Evolutionary conservation across 2,113 vertebrate genomes (phyloP), one percentile per base, ranked within the genome.

Genomic region (Platichthys flesus): DNA sequence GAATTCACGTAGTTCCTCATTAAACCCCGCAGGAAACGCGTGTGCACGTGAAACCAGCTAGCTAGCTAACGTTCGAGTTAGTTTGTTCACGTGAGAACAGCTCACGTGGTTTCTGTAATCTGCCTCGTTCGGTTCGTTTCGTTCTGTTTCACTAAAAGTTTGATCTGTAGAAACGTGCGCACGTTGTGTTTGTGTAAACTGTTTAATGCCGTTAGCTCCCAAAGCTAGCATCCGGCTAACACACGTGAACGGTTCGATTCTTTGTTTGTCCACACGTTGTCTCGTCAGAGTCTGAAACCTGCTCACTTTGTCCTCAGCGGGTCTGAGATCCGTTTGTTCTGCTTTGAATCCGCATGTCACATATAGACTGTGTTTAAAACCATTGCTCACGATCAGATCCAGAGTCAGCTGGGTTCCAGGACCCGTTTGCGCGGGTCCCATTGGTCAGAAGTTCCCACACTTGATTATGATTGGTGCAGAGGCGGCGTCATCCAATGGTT

Each of bases 391-490:
- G 40, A 45, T 59, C 58, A 61, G 65, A 70, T 9, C 74, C 52
- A 14, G 24, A 2, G 9, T 71, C 71, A 47, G 78, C 20, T 7
- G 51, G 51, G 51, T 8, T 54, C 1, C 7, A n/a, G 45, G 20
- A 9, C 20, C 7, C 51, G 3, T 10, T 6, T 5, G 37, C 9
- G 23, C 20, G 5, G 20, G 1, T 51, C 62, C 24, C 26, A 73
- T 85, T 88, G 82, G 86, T 57, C 28, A 31, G 20, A 31, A 1
- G 5, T 14, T 26, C 56, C 1, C 20, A 35, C 47, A 16, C 68
- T 59, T 21, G 21, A 1, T 35, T 55, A 23, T 67, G 71, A 79
- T 83, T 89, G 85, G 85, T 51, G 12, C 0, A 28, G 15, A 45
- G 3, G 14, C 20, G 0, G 14, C 12, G 2, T 28, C 28, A 9